Base-by-base conservation (phyloP, 2,888 invertebrate genomes). In the Campoplex nolae region DNA sequence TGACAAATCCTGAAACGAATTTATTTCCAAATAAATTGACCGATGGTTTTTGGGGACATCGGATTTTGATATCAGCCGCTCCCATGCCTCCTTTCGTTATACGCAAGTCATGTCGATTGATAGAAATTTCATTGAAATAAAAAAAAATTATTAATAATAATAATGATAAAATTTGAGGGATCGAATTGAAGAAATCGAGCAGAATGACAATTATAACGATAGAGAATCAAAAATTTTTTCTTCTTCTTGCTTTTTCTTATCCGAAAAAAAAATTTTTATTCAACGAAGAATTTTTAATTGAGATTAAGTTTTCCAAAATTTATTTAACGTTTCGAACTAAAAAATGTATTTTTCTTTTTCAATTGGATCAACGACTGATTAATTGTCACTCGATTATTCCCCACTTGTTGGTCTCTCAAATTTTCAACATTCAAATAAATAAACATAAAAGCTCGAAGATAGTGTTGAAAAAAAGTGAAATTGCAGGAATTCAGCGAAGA, bases 21-120 rank as follows among this genome's bases (percentile, higher is more conserved):
- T 94, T 97, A 54, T 98, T 97, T 94, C 97, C 97, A 3, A 91
- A 92, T 13, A 97, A 97, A 94, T 96, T 97, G 93, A 93, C 93
- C 0, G 90, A 94, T 42, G 97, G 97, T 0, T 97, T 97, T 89
- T 96, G 97, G 38, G 97, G 97, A 0, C 97, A 97, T 93, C 95
- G 97, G 77, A 97, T 97, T 93, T 95, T 96, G 65, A 95, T 97
- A 11, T 95, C 97, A 2, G 96, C 97, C 16, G 96, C 96, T 11
- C 95, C 97, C 93, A 97, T 97, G 91, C 97, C 97, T 9, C 98
- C 97, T 0, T 97, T 95, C 92, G 96, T 97, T 8, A 96, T 97
- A 89, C 96, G 95, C 94, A 96, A 95, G 97, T 96, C 92, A 90
- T 35, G 70, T 82, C 77, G 56, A 80, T 67, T 16, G 42, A 77